phyloP scores from a whole-genome alignment of 1,140 invertebrate species.

The Euwallacea fornicatus region DNA sequence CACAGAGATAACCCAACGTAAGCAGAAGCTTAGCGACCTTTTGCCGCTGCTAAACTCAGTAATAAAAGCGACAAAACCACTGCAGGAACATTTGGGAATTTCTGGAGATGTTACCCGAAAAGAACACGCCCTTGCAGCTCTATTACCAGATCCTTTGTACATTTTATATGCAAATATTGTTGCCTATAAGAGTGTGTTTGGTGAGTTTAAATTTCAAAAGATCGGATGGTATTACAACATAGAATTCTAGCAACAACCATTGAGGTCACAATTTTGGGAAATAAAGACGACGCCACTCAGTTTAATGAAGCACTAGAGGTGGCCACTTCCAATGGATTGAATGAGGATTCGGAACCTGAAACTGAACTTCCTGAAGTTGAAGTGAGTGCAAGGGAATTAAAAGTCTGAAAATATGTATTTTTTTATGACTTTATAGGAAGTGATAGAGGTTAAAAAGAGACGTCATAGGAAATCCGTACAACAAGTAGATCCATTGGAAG shows the following conservation, averaged over 20 bases:
- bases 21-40: constrained; percentile 78
- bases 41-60: constrained; percentile 76
- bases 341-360: constrained; percentile 65
- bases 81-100: constrained; percentile 86
- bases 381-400: constrained; percentile 36
- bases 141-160: constrained; percentile 83
- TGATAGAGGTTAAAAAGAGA: constrained; percentile 56
- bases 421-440: constrained; percentile 45
- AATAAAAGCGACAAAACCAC: constrained; percentile 80
- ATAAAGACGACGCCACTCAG: constrained; percentile 78
- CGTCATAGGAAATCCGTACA: constrained; percentile 61
- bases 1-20: constrained; percentile 74
- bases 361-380: constrained; percentile 63
- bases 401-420: neutral
- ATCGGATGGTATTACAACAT: too few species aligned
- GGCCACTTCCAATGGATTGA: constrained; percentile 36
- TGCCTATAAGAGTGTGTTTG: constrained; percentile 79
- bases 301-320: constrained; percentile 56
- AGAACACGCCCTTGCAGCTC: constrained; percentile 72
- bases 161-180: constrained; percentile 82
- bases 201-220: constrained; percentile 21
- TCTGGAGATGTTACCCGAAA: constrained; percentile 75
- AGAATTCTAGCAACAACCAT: constrained; percentile 43
- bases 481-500: constrained; percentile 58
- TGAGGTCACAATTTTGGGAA: constrained; percentile 71